Evolutionary conservation across 2,113 vertebrate species (phyloP), one percentile per base, ranked within the genome.

Genomic region (Acanthochromis polyacanthus): DNA sequence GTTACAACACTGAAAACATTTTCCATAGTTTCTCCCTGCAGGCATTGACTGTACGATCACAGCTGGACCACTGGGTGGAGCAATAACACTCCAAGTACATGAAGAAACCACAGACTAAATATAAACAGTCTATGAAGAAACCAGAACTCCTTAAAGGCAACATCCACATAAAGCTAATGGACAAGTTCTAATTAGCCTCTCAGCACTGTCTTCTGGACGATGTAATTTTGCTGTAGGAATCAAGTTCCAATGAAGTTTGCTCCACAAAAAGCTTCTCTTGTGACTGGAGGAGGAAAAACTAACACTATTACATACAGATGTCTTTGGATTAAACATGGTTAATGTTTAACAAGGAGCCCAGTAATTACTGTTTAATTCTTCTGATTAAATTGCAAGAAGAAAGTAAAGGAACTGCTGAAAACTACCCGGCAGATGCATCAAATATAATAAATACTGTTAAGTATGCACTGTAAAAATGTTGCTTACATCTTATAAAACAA

Each of bases 41-140:
- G 55, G 48, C 32, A 30, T 43, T 23, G 56, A 40, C 3, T 78
- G 83, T 58, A 82, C 2, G 9, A 5, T 61, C 71, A 65, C 69
- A 83, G 32, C 58, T 64, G 38, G 25, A 70, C 88, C 90, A 88
- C 87, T 78, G 51, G 84, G 81, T 85, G 90, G 87, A 71, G 85
- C 84, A 85, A 55, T 36, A 51, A 73, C 14, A 75, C 80, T 23
- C 48, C 48, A 23, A 57, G n/a, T 38, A 15, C 36, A 50, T 46
- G 22, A 59, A 68, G 32, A 50, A 48, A 69, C 51, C 51, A 57
- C 25, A 25, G 2, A 25, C 25, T 25, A 25, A 25, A 25, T 25
- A 25, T 25, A 1, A 25, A 25, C 25, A 25, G 25, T 25, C 25
- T 25, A 50, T 46, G 22, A 59, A 68, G 32, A 50, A 48, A 69